These are phyloP conservation scores for Lerista edwardsae DNA, from an alignment of 2,797 vertebrate genomes.

Conservation along the genomic window DNA sequence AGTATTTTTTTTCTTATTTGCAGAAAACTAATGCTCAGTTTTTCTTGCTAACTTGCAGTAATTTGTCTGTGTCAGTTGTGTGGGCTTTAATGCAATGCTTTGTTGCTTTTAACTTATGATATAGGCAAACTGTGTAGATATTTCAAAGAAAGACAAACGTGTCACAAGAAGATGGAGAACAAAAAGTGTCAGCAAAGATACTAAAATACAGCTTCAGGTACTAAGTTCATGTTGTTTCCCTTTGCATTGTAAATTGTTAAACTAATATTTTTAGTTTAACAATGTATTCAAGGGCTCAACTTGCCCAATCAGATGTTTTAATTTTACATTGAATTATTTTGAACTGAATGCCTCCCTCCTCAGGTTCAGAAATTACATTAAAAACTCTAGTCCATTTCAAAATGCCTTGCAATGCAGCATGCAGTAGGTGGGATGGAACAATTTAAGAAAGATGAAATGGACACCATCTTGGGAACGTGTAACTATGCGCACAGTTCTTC, in stretches of 20 bases:
- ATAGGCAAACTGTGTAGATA: constrained; percentile 99
- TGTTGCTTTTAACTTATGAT: constrained; percentile 85
- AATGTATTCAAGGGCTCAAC: background rate
- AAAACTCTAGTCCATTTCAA: background rate
- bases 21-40: constrained; percentile 52
- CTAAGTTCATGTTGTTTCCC: constrained; percentile 64
- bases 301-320: background rate
- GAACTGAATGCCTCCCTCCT: background rate
- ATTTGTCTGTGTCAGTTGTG: constrained; percentile 74
- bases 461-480: background rate
- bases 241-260: constrained; percentile 44
- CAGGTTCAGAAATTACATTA: background rate
- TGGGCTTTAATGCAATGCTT: constrained; percentile 79
- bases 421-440: too few relatives aligned
- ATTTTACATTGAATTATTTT: background rate
- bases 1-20: constrained; percentile 47
- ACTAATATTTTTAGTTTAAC: constrained; percentile 39
- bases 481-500: background rate
- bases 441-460: background rate
- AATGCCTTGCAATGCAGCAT: background rate
- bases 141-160: constrained; percentile 99
- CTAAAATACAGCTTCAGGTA: constrained; percentile 99
- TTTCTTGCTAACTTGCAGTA: constrained; percentile 73
- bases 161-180: constrained; percentile 99
- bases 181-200: constrained; percentile 99